Conservation (phyloP, 2,888 invertebrate species). For the Amiota communis region DNA sequence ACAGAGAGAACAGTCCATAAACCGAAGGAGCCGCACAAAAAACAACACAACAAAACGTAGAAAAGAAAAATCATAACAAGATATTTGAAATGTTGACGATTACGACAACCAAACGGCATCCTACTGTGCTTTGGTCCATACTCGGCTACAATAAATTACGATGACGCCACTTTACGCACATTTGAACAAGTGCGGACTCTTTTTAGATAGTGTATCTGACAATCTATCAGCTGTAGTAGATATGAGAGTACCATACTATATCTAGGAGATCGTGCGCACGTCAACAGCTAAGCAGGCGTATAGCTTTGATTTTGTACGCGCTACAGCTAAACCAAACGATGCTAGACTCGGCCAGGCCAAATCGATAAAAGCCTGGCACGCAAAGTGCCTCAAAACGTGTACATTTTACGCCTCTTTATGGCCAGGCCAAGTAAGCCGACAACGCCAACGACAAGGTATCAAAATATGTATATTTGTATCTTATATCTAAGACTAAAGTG, state of each 20-base stretch:
- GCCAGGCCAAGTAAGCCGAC: slow-evolving; percentile 34
- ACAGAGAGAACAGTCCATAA: slow-evolving; percentile 1
- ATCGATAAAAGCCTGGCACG: slow-evolving; percentile 43
- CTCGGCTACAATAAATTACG: slow-evolving; percentile 64
- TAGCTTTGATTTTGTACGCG: background rate
- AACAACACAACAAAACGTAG: background rate
- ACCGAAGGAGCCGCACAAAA: background rate
- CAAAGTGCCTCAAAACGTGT: slow-evolving; percentile 61
- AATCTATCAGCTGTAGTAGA: slow-evolving; percentile 6
- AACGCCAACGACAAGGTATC: background rate
- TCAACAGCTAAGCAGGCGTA: slow-evolving; percentile 15
- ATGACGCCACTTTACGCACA: slow-evolving; percentile 68
- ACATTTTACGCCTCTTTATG: slow-evolving; percentile 54
- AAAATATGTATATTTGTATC: background rate
- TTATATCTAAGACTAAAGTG: background rate
- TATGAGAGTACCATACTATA: background rate
- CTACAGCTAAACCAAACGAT: background rate
- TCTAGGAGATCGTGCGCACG: slow-evolving; percentile 23
- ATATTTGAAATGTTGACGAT: slow-evolving; percentile 24
- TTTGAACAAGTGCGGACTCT: slow-evolving; percentile 66
- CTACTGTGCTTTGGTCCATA: slow-evolving; percentile 59
- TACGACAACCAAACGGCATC: slow-evolving; percentile 55
- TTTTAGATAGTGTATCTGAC: slow-evolving; percentile 50
- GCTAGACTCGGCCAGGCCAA: background rate
- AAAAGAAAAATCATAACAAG: slow-evolving; percentile 27